Evolutionary conservation across 2,113 vertebrate genomes (phyloP), one percentile per base, ranked within the genome.

Genomic region (Pungitius pungitius): DNA sequence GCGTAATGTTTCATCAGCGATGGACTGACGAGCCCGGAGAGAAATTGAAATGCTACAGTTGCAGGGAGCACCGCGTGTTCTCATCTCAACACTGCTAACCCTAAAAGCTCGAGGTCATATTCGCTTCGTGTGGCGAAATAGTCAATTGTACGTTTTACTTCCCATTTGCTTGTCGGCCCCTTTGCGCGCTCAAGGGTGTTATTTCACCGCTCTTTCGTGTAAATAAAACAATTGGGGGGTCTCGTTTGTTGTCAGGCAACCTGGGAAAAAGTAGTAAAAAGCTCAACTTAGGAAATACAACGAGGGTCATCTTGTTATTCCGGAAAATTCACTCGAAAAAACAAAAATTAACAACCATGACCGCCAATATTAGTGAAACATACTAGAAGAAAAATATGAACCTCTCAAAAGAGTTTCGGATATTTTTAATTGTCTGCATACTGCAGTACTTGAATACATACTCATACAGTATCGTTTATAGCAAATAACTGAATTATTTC

Each of bases 391-490:
- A 84, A 91, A 91, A 86, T 85, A 85, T 81, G 82, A 91, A 90
- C 76, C 87, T 87, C 90, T 84, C 70, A 90, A 88, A 90, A 84
- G 88, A 91, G 86, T 91, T 90, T 87, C 84, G 85, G 74, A 87
- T 86, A 85, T 90, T 91, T 88, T 90, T 86, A 91, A 91, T 88
- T 89, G 90, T 93, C 93, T 93, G 93, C 93, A 93, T 89, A 94
- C 87, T 93, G 93, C 93, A 94, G 92, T 93, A 94, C 93, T 93
- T 85, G 84, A 91, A 92, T 91, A 92, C 88, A 93, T 93, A 93
- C 92, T 93, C 91, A 93, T 94, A 94, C 91, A 94, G 93, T 93
- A 94, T 93, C 78, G 90, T 93, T 92, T 92, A 92, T 93, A 91
- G 89, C 92, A 91, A 93, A 93, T 94, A 93, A 92, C 91, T 91